A percentile compares a stretch with the other conserved stretches of the same genome.
Evolutionary conservation across 2,797 vertebrate species (phyloP).

Genomic region (Siniperca obscura): DNA sequence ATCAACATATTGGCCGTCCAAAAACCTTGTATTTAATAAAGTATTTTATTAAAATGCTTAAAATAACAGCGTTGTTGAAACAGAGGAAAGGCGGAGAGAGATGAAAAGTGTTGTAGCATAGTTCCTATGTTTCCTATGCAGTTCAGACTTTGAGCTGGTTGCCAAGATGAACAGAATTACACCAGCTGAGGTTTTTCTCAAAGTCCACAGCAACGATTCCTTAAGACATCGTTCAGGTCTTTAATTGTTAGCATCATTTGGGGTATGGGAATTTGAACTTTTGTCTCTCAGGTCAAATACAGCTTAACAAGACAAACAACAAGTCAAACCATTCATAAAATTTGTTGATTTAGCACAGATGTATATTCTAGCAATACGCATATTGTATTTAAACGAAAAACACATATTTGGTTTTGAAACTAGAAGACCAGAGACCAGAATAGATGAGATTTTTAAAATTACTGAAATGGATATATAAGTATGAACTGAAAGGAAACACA

Average conservation of each 20-base stretch:
- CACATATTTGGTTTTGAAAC: background rate
- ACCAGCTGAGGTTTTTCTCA: slow-evolving; percentile 14
- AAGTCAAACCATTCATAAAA: background rate
- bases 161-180: slow-evolving; percentile 53
- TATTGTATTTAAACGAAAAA: background rate
- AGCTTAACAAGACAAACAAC: background rate
- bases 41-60: slow-evolving; percentile 41
- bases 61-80: slow-evolving; percentile 32
- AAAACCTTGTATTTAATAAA: slow-evolving; percentile 20
- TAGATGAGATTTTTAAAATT: background rate
- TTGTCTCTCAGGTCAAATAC: slow-evolving; percentile 13
- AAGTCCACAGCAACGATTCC: slow-evolving; percentile 32
- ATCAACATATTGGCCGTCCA: slow-evolving; percentile 1
- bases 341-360: background rate
- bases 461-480: background rate
- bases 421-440: background rate
- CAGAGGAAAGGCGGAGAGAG: no score
- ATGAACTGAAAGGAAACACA: background rate
- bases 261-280: background rate
- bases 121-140: no score
- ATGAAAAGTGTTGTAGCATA: no score
- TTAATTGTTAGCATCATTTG: slow-evolving; percentile 20
- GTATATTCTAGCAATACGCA: background rate
- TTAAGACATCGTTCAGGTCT: slow-evolving; percentile 12
- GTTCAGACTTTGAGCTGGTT: background rate